Conservation (phyloP, 64 coral and sea anemone genomes). For the Actinia tenebrosa region DNA sequence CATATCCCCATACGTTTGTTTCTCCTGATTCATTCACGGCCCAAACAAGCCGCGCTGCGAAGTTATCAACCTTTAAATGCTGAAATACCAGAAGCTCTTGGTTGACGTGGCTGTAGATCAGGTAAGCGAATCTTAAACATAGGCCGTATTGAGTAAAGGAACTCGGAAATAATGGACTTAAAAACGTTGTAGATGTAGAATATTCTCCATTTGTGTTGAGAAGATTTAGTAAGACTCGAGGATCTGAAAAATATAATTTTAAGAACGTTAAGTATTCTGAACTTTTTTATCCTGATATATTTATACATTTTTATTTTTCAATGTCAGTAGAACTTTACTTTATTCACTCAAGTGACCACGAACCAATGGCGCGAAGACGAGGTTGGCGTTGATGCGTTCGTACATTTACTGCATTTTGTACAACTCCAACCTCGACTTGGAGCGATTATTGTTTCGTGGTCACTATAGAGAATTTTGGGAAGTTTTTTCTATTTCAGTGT, state of each 20-base stretch:
- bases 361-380: too few species aligned
- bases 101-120: conserved; percentile 28
- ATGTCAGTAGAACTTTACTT: too few species aligned
- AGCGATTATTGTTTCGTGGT: too few species aligned
- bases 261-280: not conserved
- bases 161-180: conserved; percentile 28
- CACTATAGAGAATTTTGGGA: too few species aligned
- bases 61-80: conserved; percentile 8
- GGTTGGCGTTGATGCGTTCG: too few species aligned
- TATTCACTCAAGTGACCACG: too few species aligned
- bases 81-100: conserved; percentile 33
- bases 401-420: too few species aligned
- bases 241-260: not conserved
- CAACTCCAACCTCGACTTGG: too few species aligned
- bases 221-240: not conserved
- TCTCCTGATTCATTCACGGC: conserved; percentile 29
- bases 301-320: too few species aligned
- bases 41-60: conserved; percentile 30
- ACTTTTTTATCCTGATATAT: not conserved
- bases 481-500: too few species aligned
- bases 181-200: conserved; percentile 4
- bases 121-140: conserved; percentile 36
- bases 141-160: not conserved
- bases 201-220: not conserved
- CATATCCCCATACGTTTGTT: conserved; percentile 28